These are phyloP conservation scores for Perithous albicinctus DNA, from an alignment of 2,888 invertebrate species.

Conservation along the genomic window DNA sequence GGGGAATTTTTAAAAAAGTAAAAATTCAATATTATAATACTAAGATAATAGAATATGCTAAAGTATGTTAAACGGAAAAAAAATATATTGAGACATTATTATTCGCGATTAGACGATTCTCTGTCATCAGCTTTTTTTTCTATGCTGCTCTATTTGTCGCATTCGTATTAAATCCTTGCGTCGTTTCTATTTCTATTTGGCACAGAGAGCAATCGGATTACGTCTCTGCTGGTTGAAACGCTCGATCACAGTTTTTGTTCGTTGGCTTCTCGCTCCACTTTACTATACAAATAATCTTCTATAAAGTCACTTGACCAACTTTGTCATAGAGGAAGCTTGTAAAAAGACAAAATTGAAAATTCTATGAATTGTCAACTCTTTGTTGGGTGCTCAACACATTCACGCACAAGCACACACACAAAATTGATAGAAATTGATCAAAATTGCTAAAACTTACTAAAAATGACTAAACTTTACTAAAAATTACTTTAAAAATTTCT, in stretches of 20 bases:
- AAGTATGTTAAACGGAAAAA: not conserved
- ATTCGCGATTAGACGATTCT: not conserved
- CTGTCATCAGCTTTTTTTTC: not conserved
- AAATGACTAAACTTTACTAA: no score
- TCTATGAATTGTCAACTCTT: no score
- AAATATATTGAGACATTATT: not conserved
- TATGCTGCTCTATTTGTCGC: not conserved
- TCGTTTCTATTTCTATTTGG: not conserved
- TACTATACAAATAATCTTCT: constrained; percentile 18
- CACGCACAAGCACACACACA: not conserved
- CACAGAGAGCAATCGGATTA: constrained; percentile 33
- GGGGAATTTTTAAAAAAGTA: no score
- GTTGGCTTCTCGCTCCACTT: constrained; percentile 44
- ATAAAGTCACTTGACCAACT: constrained; percentile 16
- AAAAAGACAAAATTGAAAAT: not conserved
- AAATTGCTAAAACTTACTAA: no score
- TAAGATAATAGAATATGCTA: not conserved
- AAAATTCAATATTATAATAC: no score
- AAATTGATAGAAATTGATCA: no score
- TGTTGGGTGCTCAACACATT: not conserved
- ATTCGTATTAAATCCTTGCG: not conserved
- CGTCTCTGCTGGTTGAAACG: constrained; percentile 8
- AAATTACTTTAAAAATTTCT: no score
- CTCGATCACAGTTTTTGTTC: constrained; percentile 1
- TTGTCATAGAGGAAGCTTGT: no score